phyloP scores from a whole-genome alignment of 2,113 vertebrate genomes.

The Dissostichus mawsoni region DNA sequence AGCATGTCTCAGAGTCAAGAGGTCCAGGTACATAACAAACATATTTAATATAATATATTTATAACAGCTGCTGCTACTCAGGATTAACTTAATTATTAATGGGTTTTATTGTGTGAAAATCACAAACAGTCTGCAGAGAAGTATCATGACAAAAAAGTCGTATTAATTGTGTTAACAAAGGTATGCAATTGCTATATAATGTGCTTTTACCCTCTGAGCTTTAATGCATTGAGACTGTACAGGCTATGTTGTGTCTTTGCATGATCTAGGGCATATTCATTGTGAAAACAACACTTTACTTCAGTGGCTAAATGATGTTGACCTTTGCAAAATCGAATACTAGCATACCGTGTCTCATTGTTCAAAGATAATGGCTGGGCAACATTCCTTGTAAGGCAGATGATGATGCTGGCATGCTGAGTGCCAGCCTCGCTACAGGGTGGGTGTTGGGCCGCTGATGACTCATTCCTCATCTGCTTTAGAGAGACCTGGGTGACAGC shows the following conservation, averaged over 20 bases:
- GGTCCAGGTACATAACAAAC: conserved; percentile 40
- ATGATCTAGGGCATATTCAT: conserved; percentile 64
- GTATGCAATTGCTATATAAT: conserved; percentile 23
- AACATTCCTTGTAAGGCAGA: conserved; percentile 67
- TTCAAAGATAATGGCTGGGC: conserved; percentile 75
- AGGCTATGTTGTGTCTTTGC: conserved; percentile 42
- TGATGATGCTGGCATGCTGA: conserved; percentile 67
- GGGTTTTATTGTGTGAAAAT: background rate
- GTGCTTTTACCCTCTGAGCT: conserved; percentile 16
- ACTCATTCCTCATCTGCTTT: conserved; percentile 67
- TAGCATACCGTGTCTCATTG: conserved; percentile 68
- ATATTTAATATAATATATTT: too few relatives aligned
- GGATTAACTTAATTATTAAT: conserved; percentile 35
- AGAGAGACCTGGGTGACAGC: conserved; percentile 59
- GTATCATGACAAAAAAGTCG: background rate
- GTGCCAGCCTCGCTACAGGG: conserved; percentile 54
- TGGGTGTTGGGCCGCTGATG: conserved; percentile 64
- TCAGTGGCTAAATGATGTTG: conserved; percentile 71
- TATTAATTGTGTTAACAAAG: background rate
- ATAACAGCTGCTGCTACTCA: conserved; percentile 25
- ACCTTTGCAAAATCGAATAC: conserved; percentile 73
- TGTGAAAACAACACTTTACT: conserved; percentile 77
- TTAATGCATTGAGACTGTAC: conserved; percentile 28
- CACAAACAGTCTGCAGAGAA: background rate
- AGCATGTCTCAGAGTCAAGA: conserved; percentile 27